Base-by-base conservation (phyloP, 2,797 vertebrate genomes). In the Smutsia gigantea region DNA sequence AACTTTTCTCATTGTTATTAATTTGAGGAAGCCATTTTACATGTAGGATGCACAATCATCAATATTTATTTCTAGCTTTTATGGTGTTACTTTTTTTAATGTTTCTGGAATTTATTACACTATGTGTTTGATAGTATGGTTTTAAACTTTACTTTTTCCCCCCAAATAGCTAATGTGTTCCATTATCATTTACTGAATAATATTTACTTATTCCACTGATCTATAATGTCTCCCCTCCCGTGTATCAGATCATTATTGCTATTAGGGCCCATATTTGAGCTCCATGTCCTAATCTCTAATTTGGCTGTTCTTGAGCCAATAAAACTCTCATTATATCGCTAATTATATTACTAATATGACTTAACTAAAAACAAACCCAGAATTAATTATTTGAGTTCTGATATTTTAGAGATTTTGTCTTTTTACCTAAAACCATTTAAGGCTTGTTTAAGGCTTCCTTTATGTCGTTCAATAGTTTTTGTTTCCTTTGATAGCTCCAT, bases 51-150 rank as follows among this genome's bases (percentile, higher is more conserved):
- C 31, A 74, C 25, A 55, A 27, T 49, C 15, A 78, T 74, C 59
- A 53, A 4, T 66, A 78, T n/a, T 93, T 79, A 68, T 51, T 88
- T 92, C n/a, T 72, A 75, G 8, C n/a, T 77, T 71, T 96, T 49
- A 81, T 49, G 34, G 21, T 71, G 55, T 64, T 64, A 42, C 7
- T 34, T 94, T 90, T 84, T 49, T 34, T 2, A 14, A 64, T 68
- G 46, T 89, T 96, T 88, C 68, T 77, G 51, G 34, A 89, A 71
- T 87, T 93, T 95, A 92, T 90, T 81, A 82, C 7, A 83, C 15
- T 34, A 57, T 78, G 17, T 77, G 34, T 17, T 68, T 91, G 49
- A 86, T 46, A 78, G 59, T 46, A 63, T 10, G 31, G 51, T 63
- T 89, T 84, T 42, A 75, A 63, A n/a, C 27, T 87, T 78, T 77